Base-by-base conservation (phyloP, 2,113 vertebrate species). In the Ailurus styani region DNA sequence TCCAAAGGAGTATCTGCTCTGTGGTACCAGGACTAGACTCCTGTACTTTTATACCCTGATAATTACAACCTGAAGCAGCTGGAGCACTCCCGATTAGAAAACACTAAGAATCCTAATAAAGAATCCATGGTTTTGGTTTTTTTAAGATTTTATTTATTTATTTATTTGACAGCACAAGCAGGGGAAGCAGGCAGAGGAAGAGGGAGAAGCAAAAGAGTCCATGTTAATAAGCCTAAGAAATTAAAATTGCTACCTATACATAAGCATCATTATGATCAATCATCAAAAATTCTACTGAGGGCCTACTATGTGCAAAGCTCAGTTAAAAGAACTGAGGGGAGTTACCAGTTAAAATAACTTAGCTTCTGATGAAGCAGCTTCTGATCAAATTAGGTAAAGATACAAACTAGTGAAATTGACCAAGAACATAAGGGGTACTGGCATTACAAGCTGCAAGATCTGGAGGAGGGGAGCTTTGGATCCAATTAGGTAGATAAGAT, bases 101-200 rank as follows among this genome's bases (percentile, higher is more conserved):
- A 96, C 21, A 95, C 23, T 77, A 94, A 95, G 64, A 95, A 91
- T 70, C 93, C 83, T 70, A 88, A 13, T 64, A 79, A 91, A 91
- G 31, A 66, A 14, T 34, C 31, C 62, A 34, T 66, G 57, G 25
- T 62, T 27, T 29, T 29, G 23, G 23, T 66, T 66, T 31, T 34
- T 66, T 66, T 34, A 66, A 66, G 62, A 66, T 66, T 66, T 66
- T 66, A 23, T 23, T 57, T 55, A 55, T 55, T 55, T 23, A 64
- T 34, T 64, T 34, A 66, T 66, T 66, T 66, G 62, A 66, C 6
- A 66, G 31, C 31, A 66, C 62, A 34, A 34, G 31, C 31, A 66
- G 31, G 62, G 62, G 62, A 23, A 62, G 12, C 60, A 31, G 27
- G 27, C 12, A 62, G 62, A 34, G 14, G 6, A 31, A 66, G 29